Percentiles rank a stretch among this genome's conserved stretches.
Conservation (phyloP, 2,113 vertebrate genomes). For the Phalacrocorax aristotelis region DNA sequence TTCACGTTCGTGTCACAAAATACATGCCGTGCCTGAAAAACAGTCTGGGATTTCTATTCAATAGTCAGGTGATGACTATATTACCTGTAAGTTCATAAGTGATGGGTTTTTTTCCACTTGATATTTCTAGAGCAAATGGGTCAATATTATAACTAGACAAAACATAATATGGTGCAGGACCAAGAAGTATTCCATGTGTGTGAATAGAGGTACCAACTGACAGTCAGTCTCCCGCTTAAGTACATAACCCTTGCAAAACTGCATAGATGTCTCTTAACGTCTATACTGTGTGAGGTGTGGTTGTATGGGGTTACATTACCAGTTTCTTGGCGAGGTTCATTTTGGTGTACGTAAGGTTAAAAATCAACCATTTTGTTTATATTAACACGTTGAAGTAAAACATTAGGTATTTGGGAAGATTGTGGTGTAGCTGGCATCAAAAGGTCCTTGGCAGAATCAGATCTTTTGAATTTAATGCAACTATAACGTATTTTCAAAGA, state of each 20-base stretch:
- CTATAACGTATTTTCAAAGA: not conserved
- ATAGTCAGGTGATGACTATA: not conserved
- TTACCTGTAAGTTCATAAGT: not conserved
- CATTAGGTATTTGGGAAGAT: not conserved
- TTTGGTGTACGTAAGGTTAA: not conserved
- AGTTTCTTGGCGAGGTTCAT: not conserved
- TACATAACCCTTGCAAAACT: not conserved
- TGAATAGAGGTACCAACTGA: not conserved
- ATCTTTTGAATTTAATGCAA: not conserved
- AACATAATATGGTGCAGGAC: not conserved
- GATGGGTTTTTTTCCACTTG: not conserved
- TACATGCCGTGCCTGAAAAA: not conserved
- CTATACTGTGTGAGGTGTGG: not conserved
- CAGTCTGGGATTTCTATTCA: not conserved
- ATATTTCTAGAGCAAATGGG: not conserved
- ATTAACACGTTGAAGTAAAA: not conserved
- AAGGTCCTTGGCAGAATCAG: not conserved
- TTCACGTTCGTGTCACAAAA: not conserved
- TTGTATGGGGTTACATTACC: not conserved
- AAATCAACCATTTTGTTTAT: not conserved
- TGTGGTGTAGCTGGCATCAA: not conserved
- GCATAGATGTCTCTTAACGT: not conserved
- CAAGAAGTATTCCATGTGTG: not conserved
- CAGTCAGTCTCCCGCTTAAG: rapidly evolving
- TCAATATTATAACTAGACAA: not conserved